These are phyloP conservation scores for Suillia variegata DNA, from an alignment of 2,888 invertebrate genomes.

Conservation along the genomic window DNA sequence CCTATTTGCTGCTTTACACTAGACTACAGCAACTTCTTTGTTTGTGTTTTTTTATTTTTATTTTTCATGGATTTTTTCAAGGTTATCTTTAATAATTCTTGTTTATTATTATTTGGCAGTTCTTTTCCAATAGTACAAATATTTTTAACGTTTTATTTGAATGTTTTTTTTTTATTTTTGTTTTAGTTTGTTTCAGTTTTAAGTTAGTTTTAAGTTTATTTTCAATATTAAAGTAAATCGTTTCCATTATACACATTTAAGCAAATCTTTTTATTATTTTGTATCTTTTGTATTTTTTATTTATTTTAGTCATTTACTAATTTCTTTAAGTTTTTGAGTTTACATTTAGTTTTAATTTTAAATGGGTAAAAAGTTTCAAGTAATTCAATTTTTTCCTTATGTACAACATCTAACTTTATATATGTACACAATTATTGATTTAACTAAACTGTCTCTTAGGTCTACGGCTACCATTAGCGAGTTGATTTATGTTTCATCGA, in stretches of 20 bases:
- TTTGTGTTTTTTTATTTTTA: conserved; percentile 2
- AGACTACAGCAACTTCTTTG: not conserved
- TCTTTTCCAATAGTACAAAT: conserved; percentile 56
- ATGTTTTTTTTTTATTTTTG: conserved; percentile 33
- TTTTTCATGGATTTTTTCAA: too few relatives aligned
- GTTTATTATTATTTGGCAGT: conserved; percentile 46
- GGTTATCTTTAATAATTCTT: conserved; percentile 8
- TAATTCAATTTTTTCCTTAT: not conserved
- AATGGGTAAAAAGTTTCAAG: not conserved
- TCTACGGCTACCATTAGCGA: too few relatives aligned
- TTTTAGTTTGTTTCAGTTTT: conserved; percentile 24
- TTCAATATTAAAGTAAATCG: conserved; percentile 57
- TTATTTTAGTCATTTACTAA: conserved; percentile 17
- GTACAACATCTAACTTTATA: not conserved
- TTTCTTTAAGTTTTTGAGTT: conserved; percentile 33
- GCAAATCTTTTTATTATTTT: conserved; percentile 34
- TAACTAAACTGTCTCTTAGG: too few relatives aligned
- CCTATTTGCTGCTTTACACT: too few relatives aligned
- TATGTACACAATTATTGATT: not conserved
- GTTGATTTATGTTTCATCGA: too few relatives aligned
- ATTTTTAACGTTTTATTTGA: too few relatives aligned
- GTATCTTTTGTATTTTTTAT: conserved; percentile 6
- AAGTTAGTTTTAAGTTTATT: conserved; percentile 42
- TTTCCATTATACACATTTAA: conserved; percentile 59
- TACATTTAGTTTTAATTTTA: conserved; percentile 23